Percentiles rank a stretch among this genome's conserved stretches.
phyloP scores from a whole-genome alignment of 23 tunicate genomes.

The Ciona savignyi region DNA sequence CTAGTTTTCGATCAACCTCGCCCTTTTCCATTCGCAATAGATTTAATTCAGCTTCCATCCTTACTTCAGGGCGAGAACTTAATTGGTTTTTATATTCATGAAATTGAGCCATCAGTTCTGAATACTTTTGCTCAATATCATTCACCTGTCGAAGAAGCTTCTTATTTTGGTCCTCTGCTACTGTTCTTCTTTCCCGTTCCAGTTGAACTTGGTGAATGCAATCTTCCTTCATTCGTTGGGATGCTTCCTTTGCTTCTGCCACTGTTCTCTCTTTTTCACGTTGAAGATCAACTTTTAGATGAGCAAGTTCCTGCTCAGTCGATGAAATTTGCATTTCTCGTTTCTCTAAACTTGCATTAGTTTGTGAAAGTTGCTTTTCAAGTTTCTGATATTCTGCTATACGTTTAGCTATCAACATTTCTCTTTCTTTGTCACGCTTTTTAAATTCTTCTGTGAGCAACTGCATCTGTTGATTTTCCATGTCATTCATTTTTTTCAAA shows the following conservation, averaged over 20 bases:
- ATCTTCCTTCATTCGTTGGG: conserved; percentile 72
- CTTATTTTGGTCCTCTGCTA: conserved; percentile 62
- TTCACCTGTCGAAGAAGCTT: conserved; percentile 62
- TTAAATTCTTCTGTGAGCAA: conserved; percentile 67
- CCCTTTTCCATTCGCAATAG: conserved; percentile 59
- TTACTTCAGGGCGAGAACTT: conserved; percentile 69
- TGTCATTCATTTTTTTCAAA: conserved; percentile 39
- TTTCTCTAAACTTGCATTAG: conserved; percentile 66
- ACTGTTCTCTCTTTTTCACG: conserved; percentile 59
- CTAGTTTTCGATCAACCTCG: conserved; percentile 88
- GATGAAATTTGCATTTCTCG: conserved; percentile 61
- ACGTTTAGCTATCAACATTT: conserved; percentile 64
- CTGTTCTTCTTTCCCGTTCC: conserved; percentile 37
- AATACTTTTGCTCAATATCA: conserved; percentile 67
- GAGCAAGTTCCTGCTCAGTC: conserved; percentile 62
- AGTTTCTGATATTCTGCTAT: conserved; percentile 79
- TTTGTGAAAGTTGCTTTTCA: conserved; percentile 68
- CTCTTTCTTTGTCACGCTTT: conserved; percentile 87
- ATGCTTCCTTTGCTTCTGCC: conserved; percentile 60
- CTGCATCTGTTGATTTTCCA: conserved; percentile 75
- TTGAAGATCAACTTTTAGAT: conserved; percentile 55
- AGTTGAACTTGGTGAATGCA: conserved; percentile 87
- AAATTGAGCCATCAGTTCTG: conserved; percentile 47
- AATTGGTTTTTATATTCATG: conserved; percentile 62
- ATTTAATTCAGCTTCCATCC: conserved; percentile 80